Evolutionary conservation across 2,888 invertebrate genomes (phyloP).

Genomic region (Caenorhabditis afra): DNA sequence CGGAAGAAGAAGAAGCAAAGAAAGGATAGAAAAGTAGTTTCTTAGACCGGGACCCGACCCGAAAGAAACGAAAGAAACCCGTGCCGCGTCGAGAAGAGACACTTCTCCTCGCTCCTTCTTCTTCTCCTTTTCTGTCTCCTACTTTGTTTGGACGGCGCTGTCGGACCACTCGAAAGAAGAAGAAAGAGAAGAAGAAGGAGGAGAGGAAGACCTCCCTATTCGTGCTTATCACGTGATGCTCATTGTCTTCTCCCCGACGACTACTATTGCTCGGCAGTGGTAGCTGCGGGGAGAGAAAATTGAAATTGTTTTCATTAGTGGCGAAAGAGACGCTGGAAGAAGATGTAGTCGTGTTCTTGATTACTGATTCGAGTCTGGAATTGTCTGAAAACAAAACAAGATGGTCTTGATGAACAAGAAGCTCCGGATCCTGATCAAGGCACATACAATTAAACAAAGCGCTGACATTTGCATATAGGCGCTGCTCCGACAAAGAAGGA

Average conservation of each 20-base stretch:
- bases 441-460: slow-evolving; percentile 35
- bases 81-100: slow-evolving; percentile 19
- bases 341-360: slow-evolving; percentile 25
- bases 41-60: slow-evolving; percentile 40
- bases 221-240: slow-evolving; percentile 50
- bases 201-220: slow-evolving; percentile 40
- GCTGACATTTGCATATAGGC: slow-evolving; percentile 44
- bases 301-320: slow-evolving; percentile 42
- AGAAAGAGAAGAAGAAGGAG: slow-evolving; percentile 18
- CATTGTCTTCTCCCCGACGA: slow-evolving; percentile 23
- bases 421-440: not conserved
- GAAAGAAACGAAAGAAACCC: slow-evolving; percentile 21
- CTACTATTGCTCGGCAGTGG: slow-evolving; percentile 3
- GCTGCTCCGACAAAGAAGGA: slow-evolving; percentile 21
- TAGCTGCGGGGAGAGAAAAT: not conserved
- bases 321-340: slow-evolving; percentile 5
- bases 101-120: slow-evolving; percentile 41
- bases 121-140: slow-evolving; percentile 15
- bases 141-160: slow-evolving; percentile 38
- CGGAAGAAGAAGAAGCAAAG: slow-evolving; percentile 25
- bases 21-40: slow-evolving; percentile 39
- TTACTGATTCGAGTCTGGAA: slow-evolving; percentile 31
- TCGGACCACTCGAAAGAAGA: not conserved
- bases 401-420: slow-evolving; percentile 31
- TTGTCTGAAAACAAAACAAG: slow-evolving; percentile 14